A percentile compares a stretch with the other conserved stretches of the same genome.
Evolutionary conservation across 2,797 vertebrate species (phyloP).

Genomic region (Ptychadena robeensis): DNA sequence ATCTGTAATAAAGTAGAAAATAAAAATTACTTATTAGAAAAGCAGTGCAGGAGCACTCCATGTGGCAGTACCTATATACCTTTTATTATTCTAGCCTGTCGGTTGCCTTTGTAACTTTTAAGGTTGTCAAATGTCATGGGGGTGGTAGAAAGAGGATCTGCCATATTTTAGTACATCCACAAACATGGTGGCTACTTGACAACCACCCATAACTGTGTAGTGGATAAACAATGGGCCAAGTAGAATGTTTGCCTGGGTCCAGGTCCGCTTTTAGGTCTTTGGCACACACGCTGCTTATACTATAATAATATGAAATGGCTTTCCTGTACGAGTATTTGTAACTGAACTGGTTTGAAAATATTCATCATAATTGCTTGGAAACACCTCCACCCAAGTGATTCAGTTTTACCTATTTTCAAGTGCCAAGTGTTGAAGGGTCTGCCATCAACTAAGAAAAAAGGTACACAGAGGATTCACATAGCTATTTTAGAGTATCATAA

Average conservation of each 20-base stretch:
- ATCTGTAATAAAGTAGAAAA: too few species aligned
- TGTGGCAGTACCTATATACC: too few species aligned
- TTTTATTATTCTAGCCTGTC: too few species aligned
- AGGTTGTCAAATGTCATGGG: too few species aligned
- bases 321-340: neutral
- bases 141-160: too few species aligned
- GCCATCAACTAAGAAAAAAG: constrained; percentile 42
- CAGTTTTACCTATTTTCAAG: constrained; percentile 21
- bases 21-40: too few species aligned
- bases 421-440: constrained; percentile 40
- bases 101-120: too few species aligned
- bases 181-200: neutral
- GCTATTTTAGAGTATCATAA: constrained; percentile 59
- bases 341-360: constrained; percentile 1
- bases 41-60: too few species aligned
- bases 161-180: too few species aligned
- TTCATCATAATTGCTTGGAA: constrained; percentile 35
- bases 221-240: too few species aligned
- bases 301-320: neutral
- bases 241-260: too few species aligned
- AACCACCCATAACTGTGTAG: neutral
- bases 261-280: neutral
- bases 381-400: constrained; percentile 30
- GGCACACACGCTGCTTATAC: neutral
- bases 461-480: constrained; percentile 31